A percentile compares a stretch with the other conserved stretches of the same genome.
Evolutionary conservation across 1,140 invertebrate genomes (phyloP).

Genomic region (Pantala flavescens): DNA sequence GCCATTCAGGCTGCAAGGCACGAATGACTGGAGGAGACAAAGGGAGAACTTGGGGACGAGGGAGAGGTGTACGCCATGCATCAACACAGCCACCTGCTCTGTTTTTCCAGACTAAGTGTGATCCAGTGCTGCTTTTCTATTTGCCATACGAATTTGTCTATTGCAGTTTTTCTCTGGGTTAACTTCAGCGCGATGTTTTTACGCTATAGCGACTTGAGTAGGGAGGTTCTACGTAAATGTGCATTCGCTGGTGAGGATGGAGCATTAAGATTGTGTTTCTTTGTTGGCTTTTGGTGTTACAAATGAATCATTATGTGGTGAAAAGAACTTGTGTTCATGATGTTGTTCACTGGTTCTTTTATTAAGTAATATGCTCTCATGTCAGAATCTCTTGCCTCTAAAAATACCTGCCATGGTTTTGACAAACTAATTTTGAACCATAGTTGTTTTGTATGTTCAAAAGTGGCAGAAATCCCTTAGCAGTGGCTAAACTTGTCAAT

Average conservation of each 20-base stretch:
- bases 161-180: neutral
- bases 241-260: neutral
- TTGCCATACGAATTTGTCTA: neutral
- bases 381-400: neutral
- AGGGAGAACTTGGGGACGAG: neutral
- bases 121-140: constrained; percentile 5
- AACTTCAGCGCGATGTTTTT: neutral
- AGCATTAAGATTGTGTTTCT: neutral
- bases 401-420: neutral
- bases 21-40: neutral
- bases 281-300: constrained; percentile 2
- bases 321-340: neutral
- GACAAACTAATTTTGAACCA: neutral
- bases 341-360: neutral
- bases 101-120: neutral
- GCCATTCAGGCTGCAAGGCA: constrained; percentile 30
- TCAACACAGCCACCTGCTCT: neutral
- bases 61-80: neutral
- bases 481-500: neutral
- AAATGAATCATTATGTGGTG: neutral
- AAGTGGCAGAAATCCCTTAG: neutral
- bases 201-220: neutral
- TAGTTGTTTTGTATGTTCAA: neutral
- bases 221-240: neutral
- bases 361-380: neutral